phyloP scores from a whole-genome alignment of 2,888 invertebrate genomes.

The Ligdia adustata region DNA sequence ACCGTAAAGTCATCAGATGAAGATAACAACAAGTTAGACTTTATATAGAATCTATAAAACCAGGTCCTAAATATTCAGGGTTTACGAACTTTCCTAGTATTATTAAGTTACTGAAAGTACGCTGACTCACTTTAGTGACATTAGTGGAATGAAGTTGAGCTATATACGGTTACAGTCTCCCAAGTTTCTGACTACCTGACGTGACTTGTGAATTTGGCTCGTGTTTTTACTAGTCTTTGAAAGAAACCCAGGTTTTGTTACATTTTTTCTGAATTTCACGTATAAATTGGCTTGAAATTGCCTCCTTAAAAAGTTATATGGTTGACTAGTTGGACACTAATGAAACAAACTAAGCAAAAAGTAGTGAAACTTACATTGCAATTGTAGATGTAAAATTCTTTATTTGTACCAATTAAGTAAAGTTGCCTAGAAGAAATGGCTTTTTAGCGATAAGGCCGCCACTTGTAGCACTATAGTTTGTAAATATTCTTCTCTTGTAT shows the following conservation, averaged over 20 bases:
- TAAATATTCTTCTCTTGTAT: no score
- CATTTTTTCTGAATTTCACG: background rate
- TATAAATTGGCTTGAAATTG: conserved; percentile 9
- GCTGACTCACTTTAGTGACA: conserved; percentile 33
- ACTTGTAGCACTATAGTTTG: no score
- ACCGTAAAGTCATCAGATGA: no score
- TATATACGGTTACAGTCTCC: conserved; percentile 20
- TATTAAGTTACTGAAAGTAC: conserved; percentile 21
- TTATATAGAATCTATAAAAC: no score
- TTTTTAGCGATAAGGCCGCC: no score
- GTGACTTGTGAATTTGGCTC: conserved; percentile 11
- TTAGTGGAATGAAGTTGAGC: conserved; percentile 25
- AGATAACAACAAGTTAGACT: no score
- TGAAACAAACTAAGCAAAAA: background rate
- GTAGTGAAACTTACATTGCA: no score
- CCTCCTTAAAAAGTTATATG: background rate
- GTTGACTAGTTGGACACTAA: background rate
- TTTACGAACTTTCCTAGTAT: no score
- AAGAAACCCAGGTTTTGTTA: background rate
- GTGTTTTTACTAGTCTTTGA: background rate
- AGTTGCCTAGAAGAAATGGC: no score
- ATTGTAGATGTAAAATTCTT: no score
- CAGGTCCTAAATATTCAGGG: no score
- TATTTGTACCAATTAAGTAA: no score
- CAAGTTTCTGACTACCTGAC: conserved; percentile 18